These are phyloP conservation scores for Trachurus trachurus DNA, from an alignment of 2,797 vertebrate genomes.

Conservation along the genomic window DNA sequence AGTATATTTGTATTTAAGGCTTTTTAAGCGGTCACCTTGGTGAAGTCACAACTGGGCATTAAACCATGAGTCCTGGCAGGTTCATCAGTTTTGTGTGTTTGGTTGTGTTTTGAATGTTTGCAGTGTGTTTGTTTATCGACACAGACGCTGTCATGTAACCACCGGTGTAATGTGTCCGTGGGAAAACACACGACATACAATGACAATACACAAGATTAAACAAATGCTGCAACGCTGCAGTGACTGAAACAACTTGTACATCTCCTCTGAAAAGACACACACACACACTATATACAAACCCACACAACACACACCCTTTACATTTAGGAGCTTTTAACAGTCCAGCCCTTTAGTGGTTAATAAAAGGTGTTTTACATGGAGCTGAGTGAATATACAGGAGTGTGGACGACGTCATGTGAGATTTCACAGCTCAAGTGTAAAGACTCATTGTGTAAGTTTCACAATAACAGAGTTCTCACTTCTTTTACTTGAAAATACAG, in stretches of 20 bases:
- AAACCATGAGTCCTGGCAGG: too few relatives aligned
- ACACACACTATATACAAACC: background rate
- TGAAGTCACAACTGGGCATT: too few relatives aligned
- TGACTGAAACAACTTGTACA: background rate
- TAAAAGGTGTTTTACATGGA: background rate
- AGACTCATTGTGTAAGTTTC: constrained; percentile 22
- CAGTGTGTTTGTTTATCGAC: background rate
- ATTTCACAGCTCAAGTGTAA: constrained; percentile 50
- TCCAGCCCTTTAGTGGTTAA: background rate
- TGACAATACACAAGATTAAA: background rate
- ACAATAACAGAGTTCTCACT: constrained; percentile 24
- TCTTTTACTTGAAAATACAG: constrained; percentile 10
- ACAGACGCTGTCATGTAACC: too few relatives aligned
- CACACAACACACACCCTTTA: background rate
- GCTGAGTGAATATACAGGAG: background rate
- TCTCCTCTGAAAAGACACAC: background rate
- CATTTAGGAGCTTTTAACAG: background rate
- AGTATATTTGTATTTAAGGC: too few relatives aligned
- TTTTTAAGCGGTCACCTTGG: too few relatives aligned
- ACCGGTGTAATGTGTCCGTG: background rate
- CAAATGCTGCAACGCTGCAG: background rate
- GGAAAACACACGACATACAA: background rate
- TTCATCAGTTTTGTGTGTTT: too few relatives aligned
- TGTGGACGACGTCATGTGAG: constrained; percentile 27
- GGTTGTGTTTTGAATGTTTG: too few relatives aligned